These are phyloP conservation scores for Centropyge bicolor DNA, from an alignment of 2,797 vertebrate genomes.

Conservation along the genomic window DNA sequence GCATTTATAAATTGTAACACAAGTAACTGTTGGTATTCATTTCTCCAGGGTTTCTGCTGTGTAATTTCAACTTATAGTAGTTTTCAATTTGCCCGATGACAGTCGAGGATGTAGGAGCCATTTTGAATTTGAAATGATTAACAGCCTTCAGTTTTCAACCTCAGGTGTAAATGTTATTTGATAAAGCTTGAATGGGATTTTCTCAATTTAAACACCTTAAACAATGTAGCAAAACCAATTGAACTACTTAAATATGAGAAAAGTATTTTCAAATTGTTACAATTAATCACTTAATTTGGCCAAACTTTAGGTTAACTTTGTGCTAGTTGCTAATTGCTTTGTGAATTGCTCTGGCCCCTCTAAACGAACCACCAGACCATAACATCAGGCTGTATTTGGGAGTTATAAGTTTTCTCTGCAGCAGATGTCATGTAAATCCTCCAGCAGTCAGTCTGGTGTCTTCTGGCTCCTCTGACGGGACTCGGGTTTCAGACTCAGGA, in stretches of 20 bases:
- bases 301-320: too few relatives aligned
- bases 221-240: background rate
- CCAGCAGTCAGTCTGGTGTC: constrained; percentile 47
- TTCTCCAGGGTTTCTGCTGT: background rate
- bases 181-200: background rate
- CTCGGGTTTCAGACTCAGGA: constrained; percentile 74
- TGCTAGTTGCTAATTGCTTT: background rate
- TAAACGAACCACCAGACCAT: background rate
- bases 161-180: background rate
- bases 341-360: background rate
- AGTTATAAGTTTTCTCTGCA: background rate
- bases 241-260: background rate
- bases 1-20: too few relatives aligned
- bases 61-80: too few relatives aligned
- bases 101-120: background rate
- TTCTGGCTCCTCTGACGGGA: constrained; percentile 50
- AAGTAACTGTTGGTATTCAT: background rate
- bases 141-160: background rate
- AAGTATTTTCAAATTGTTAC: background rate
- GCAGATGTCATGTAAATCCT: constrained; percentile 39
- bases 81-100: background rate
- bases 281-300: background rate
- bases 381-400: background rate
- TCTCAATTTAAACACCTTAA: background rate
- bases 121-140: background rate